Percentiles rank a stretch among this genome's conserved stretches.
phyloP scores from a whole-genome alignment of 2,797 vertebrate species.

The Pipistrellus kuhlii region DNA sequence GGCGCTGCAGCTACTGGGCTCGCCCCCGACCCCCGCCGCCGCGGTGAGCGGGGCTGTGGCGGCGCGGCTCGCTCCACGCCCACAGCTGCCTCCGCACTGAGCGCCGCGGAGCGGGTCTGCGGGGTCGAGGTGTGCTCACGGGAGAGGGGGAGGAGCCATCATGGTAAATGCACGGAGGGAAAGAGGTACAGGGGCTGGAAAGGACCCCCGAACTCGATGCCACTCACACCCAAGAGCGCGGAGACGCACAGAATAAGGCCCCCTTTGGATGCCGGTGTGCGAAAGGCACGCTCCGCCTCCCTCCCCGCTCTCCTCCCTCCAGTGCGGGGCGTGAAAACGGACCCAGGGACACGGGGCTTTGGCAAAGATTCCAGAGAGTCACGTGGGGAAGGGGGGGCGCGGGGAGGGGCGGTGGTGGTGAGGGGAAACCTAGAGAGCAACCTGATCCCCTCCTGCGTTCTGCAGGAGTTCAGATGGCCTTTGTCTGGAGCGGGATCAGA shows the following conservation, averaged over 20 bases:
- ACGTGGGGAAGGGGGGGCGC: conserved; percentile 79
- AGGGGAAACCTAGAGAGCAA: conserved; percentile 75
- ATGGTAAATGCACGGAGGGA: neutral
- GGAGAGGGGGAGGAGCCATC: conserved; percentile 22
- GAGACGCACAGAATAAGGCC: conserved; percentile 25
- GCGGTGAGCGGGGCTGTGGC: neutral
- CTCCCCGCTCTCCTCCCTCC: neutral
- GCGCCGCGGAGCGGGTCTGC: neutral
- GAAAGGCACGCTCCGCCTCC: conserved; percentile 51
- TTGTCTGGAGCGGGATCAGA: conserved; percentile 74
- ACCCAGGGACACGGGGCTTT: conserved; percentile 70
- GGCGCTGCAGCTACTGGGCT: conserved; percentile 61
- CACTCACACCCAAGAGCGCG: neutral
- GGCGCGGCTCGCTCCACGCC: neutral
- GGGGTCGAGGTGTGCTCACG: conserved; percentile 5
- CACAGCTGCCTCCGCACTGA: neutral
- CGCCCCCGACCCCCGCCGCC: conserved; percentile 14
- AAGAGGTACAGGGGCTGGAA: neutral
- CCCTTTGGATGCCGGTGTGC: conserved; percentile 11
- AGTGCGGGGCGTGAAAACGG: conserved; percentile 71
- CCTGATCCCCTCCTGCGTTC: conserved; percentile 78
- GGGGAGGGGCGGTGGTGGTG: neutral
- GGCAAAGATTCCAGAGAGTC: conserved; percentile 84
- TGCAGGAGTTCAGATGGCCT: conserved; percentile 75
- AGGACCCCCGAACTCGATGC: neutral